Conservation (phyloP, 2,797 vertebrate species). For the Melanogrammus aeglefinus region DNA sequence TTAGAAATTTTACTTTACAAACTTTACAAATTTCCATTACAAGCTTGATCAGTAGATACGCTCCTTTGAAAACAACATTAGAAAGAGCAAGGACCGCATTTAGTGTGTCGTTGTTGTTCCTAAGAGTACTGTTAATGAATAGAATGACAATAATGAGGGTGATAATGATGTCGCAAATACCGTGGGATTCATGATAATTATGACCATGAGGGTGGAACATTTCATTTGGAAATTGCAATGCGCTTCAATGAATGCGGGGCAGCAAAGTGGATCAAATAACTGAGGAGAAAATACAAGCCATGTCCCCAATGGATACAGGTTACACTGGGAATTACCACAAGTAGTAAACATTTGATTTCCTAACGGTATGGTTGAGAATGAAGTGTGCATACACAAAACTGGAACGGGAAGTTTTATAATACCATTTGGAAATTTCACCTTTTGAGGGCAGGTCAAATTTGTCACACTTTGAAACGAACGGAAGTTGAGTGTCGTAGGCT, state of each 20-base stretch:
- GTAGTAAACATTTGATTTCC: not conserved
- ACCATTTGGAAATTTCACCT: not conserved
- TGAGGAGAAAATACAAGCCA: not conserved
- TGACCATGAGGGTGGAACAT: not conserved
- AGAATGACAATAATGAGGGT: conserved; percentile 16
- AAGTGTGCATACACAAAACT: not conserved
- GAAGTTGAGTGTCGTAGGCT: no score
- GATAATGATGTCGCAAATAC: conserved; percentile 3
- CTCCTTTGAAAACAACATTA: conserved; percentile 49
- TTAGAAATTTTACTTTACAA: conserved; percentile 93
- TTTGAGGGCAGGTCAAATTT: not conserved
- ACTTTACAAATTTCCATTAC: conserved; percentile 81
- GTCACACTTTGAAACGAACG: not conserved
- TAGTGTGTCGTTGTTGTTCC: conserved; percentile 16
- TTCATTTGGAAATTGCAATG: not conserved
- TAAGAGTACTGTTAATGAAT: conserved; percentile 5
- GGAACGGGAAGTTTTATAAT: not conserved
- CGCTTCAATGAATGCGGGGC: not conserved
- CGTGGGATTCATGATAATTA: not conserved
- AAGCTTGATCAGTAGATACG: conserved; percentile 68
- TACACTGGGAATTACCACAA: not conserved
- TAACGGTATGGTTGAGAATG: not conserved
- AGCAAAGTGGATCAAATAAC: not conserved
- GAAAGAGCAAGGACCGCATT: conserved; percentile 38
- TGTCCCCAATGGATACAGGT: not conserved